A percentile compares a stretch with the other conserved stretches of the same genome.
phyloP scores from a whole-genome alignment of 2,888 invertebrate genomes.

The Herminia tarsipennalis region DNA sequence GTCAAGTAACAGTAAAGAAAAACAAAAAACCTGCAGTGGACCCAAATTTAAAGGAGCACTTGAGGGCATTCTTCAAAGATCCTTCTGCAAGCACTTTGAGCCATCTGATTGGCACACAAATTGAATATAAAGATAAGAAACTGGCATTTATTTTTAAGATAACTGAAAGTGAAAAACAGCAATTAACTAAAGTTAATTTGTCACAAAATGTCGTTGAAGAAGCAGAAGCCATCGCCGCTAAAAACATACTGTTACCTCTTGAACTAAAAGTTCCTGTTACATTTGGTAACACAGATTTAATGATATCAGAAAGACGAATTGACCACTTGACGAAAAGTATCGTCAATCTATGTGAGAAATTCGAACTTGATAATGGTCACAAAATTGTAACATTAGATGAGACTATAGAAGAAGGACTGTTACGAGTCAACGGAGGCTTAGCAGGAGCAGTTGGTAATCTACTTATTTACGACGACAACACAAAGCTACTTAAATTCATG shows the following conservation, averaged over 20 bases:
- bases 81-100: no score
- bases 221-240: slow-evolving; percentile 18
- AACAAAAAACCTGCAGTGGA: neutral
- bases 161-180: neutral
- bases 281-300: slow-evolving; percentile 31
- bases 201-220: slow-evolving; percentile 2
- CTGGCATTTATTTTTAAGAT: no score
- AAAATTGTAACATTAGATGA: slow-evolving; percentile 19
- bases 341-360: slow-evolving; percentile 4
- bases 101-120: no score
- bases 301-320: neutral
- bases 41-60: neutral
- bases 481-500: slow-evolving; percentile 14
- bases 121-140: no score
- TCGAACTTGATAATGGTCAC: neutral
- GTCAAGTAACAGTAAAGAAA: neutral
- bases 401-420: slow-evolving; percentile 1
- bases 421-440: slow-evolving; percentile 13
- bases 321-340: slow-evolving; percentile 5
- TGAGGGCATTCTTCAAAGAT: no score
- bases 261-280: slow-evolving; percentile 13
- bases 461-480: slow-evolving; percentile 14
- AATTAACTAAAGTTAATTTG: neutral
- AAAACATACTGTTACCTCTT: neutral
- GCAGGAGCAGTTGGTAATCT: slow-evolving; percentile 20